Percentiles rank a stretch among this genome's conserved stretches.
Evolutionary conservation across 2,888 invertebrate species (phyloP).

Genomic region (Platypus cylindrus): DNA sequence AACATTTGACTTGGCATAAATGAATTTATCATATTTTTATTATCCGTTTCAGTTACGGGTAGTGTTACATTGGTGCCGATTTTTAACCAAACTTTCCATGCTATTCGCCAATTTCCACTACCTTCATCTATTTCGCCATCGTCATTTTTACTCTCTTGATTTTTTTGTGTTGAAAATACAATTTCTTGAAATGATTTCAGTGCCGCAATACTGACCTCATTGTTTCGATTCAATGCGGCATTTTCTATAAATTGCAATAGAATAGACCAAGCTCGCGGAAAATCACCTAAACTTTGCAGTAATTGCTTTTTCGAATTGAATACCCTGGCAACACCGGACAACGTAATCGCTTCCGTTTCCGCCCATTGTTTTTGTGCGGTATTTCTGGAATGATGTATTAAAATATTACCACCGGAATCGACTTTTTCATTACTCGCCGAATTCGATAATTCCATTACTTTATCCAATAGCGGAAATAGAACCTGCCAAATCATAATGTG

Average conservation of each 20-base stretch:
- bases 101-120: constrained; percentile 61
- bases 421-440: constrained; percentile 68
- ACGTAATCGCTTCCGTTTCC: constrained; percentile 85
- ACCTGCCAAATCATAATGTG: constrained; percentile 91
- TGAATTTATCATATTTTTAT: constrained; percentile 38
- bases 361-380: constrained; percentile 99
- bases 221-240: constrained; percentile 82
- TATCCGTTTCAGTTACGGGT: constrained; percentile 37
- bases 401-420: constrained; percentile 79
- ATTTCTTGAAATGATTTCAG: constrained; percentile 96
- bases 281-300: constrained; percentile 76
- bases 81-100: constrained; percentile 79
- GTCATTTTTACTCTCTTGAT: constrained; percentile 34
- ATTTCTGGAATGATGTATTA: constrained; percentile 95
- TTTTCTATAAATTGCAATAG: constrained; percentile 89
- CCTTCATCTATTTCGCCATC: constrained; percentile 47
- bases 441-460: constrained; percentile 66
- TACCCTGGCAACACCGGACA: constrained; percentile 83
- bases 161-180: constrained; percentile 54
- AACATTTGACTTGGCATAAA: constrained; percentile 90
- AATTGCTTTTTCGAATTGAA: constrained; percentile 85
- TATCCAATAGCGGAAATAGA: constrained; percentile 85
- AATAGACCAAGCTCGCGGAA: constrained; percentile 85
- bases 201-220: constrained; percentile 92
- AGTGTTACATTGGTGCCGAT: constrained; percentile 71